Conservation (phyloP, 2,113 vertebrate species). For the Colistium nudipinnis region DNA sequence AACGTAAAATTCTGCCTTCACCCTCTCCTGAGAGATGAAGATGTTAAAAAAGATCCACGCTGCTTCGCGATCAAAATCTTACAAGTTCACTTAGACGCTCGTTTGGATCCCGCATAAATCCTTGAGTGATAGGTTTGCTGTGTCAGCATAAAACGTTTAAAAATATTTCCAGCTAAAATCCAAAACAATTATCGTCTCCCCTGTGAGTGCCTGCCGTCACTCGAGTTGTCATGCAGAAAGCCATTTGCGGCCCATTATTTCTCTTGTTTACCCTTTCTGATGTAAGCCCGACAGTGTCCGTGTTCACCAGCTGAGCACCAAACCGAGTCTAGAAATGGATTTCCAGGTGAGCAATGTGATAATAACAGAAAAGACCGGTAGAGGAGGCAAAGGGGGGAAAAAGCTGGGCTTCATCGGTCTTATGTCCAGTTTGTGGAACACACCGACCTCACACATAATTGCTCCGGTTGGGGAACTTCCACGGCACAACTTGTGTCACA, state of each 20-base stretch:
- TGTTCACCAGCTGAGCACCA: slow-evolving; percentile 56
- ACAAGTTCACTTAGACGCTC: not conserved
- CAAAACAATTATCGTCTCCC: slow-evolving; percentile 45
- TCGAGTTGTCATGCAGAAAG: slow-evolving; percentile 63
- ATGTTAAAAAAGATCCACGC: not conserved
- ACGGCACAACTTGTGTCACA: not conserved
- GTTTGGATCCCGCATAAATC: not conserved
- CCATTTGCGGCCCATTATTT: slow-evolving; percentile 63
- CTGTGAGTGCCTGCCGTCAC: slow-evolving; percentile 47
- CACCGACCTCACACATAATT: slow-evolving; percentile 18
- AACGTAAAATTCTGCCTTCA: too few relatives aligned
- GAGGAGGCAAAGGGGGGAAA: slow-evolving; percentile 37
- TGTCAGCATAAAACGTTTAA: slow-evolving; percentile 31
- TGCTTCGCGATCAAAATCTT: not conserved
- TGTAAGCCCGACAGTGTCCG: slow-evolving; percentile 44
- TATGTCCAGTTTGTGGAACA: slow-evolving; percentile 35
- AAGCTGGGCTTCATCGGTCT: slow-evolving; percentile 43
- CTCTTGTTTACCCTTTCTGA: slow-evolving; percentile 45
- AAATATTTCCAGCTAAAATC: slow-evolving; percentile 4
- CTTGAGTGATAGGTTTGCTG: slow-evolving; percentile 5
- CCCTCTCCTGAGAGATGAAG: not conserved
- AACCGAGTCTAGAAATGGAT: slow-evolving; percentile 69
- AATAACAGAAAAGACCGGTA: slow-evolving; percentile 49
- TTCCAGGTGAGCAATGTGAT: slow-evolving; percentile 63
- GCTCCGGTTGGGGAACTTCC: slow-evolving; percentile 17